Base-by-base conservation (phyloP, 2,113 vertebrate species). In the Bubo bubo region DNA sequence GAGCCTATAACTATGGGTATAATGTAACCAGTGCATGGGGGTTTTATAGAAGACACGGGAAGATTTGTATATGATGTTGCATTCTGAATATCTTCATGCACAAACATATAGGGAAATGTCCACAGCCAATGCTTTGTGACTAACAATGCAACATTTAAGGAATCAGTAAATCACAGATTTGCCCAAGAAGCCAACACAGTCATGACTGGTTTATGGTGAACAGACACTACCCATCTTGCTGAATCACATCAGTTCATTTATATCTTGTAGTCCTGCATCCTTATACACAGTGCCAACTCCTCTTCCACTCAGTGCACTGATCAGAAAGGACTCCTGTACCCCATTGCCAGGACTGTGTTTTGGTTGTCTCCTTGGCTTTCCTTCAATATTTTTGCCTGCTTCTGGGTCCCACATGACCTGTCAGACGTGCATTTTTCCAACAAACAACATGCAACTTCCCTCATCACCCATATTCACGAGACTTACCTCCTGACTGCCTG, bases 131-230 rank as follows among this genome's bases (percentile, higher is more conserved):
- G 32, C 27, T 76, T 83, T 56, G 12, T 56, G 58, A 35, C 17
- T 63, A 60, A n/a, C 0, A 3, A 8, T 34, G 49, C 6, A 59
- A 24, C 14, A 8, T 86, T 75, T 60, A 34, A 84, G 6, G 10
- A 14, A 30, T 39, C 37, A 62, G 12, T 45, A 53, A 85, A 58
- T 58, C 2, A 12, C 3, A 21, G 11, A 10, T 1, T 77, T 27
- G 8, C n/a, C 56, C 73, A 50, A 62, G 53, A 79, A 77, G 6
- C 43, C 39, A 73, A 4, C 9, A 3, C 8, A 64, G 28, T 8
- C 0, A 0, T 47, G 74, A 6, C 10, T 32, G 32, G 47, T 41
- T 88, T 58, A 55, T 1, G 1, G 16, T 18, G n/a, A 62, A 56
- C 24, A 93, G 4, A 13, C 37, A 6, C 4, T 13, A 13, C 8